Evolutionary conservation across 1,140 invertebrate species (phyloP), one percentile per base, ranked within the genome.

Genomic region (Aphis craccivora): DNA sequence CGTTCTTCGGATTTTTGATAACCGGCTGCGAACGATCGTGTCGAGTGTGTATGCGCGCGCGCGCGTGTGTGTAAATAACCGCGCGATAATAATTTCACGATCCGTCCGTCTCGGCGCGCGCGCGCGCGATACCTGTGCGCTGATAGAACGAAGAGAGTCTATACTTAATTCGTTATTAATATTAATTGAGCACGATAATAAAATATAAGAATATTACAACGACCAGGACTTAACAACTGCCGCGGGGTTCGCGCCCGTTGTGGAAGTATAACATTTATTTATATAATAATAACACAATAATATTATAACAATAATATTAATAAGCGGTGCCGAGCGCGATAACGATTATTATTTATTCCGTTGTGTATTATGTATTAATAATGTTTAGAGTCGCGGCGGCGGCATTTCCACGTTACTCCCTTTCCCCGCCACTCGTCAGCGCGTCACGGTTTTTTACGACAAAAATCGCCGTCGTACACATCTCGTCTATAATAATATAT

Each of bases 1-100:
- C 45, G 45, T 53, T 88, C 18, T 48, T 88, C 45, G 87, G n/a
- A 88, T 53, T 53, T 81, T 88, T 88, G 87, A 88, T 88, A 88
- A 88, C 87, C 45, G 87, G 45, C 45, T 88, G 45, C 53, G 51
- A 51, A 88, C 87, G n/a, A 88, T 88, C 45, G n/a, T 88, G n/a
- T 48, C 86, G 45, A 48, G 43, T 48, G 43, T 87, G 45, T 87
- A 18, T n/a, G 84, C n/a, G 43, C 18, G 86, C 20, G 45, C 20
- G 76, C 30, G 25, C 14, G 23, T 60, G 55, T 60, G 55, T 60
- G 55, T 60, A 30, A 51, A 51, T 76, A 76, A 76, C 60, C 30
- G 30, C 30, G 60, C 60, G 60, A 76, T 76, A n/a, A 67, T 67
- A 76, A n/a, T 76, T 76, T 4, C 60, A 76, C 60, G 4, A 5